Percentiles rank a stretch among this genome's conserved stretches.
Conservation (phyloP, 2,888 invertebrate species). For the Euzophera pinguis region DNA sequence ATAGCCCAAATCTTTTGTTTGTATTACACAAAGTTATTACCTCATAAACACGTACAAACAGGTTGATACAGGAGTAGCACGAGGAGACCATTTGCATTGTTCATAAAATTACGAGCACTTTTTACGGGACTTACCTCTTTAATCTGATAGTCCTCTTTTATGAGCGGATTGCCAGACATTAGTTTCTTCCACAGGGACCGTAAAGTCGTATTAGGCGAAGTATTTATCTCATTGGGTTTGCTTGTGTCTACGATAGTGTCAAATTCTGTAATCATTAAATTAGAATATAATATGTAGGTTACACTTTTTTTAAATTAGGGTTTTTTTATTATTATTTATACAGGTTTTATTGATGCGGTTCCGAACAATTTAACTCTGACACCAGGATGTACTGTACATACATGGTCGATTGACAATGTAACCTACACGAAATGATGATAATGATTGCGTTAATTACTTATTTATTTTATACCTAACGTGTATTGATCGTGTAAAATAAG, state of each 20-base stretch:
- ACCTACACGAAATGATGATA: too few relatives aligned
- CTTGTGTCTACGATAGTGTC: slow-evolving; percentile 45
- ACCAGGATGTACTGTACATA: too few relatives aligned
- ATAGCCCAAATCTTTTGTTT: too few relatives aligned
- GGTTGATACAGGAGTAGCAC: not conserved
- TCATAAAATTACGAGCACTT: not conserved
- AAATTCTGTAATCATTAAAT: slow-evolving; percentile 43
- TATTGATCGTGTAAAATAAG: too few relatives aligned
- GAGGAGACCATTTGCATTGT: not conserved
- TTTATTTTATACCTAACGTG: too few relatives aligned
- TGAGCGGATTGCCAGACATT: slow-evolving; percentile 76
- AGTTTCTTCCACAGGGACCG: slow-evolving; percentile 91
- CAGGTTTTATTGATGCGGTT: too few relatives aligned
- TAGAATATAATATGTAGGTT: not conserved
- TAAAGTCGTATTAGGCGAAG: slow-evolving; percentile 78
- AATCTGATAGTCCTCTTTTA: slow-evolving; percentile 48
- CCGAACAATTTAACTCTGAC: too few relatives aligned
- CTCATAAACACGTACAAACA: not conserved
- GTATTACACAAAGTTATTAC: too few relatives aligned
- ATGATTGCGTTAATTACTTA: too few relatives aligned
- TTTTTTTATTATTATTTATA: too few relatives aligned
- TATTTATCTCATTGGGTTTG: slow-evolving; percentile 79
- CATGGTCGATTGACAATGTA: too few relatives aligned
- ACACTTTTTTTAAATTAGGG: too few relatives aligned
- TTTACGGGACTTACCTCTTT: slow-evolving; percentile 34